phyloP scores from a whole-genome alignment of 35 echinoderm and acorn worm genomes.

The Lytechinus pictus region DNA sequence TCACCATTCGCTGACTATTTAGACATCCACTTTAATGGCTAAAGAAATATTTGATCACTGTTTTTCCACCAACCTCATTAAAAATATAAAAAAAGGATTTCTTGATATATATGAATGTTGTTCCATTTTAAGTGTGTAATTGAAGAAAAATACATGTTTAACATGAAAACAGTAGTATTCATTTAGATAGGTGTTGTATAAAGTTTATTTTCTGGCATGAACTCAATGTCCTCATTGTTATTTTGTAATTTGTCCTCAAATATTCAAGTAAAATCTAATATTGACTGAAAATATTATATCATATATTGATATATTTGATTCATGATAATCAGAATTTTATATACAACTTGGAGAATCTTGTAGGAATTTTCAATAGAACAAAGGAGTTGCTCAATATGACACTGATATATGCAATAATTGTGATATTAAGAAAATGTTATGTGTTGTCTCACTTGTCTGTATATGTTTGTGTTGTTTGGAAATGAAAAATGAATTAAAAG shows the following conservation, averaged over 20 bases:
- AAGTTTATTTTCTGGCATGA: background rate
- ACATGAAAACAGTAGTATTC: background rate
- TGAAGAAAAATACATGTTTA: background rate
- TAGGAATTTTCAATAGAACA: background rate
- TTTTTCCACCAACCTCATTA: background rate
- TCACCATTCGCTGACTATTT: background rate
- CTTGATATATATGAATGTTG: background rate
- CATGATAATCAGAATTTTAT: background rate
- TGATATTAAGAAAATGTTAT: background rate
- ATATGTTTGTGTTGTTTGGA: background rate
- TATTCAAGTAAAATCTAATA: background rate
- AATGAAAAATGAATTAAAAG: conserved; percentile 3
- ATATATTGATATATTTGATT: background rate
- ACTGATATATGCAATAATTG: background rate
- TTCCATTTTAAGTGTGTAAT: background rate
- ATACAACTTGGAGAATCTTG: background rate
- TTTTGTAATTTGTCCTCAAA: background rate
- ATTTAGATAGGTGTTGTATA: background rate
- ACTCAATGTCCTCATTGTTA: background rate
- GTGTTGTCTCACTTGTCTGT: background rate
- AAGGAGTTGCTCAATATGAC: background rate
- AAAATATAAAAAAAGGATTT: background rate
- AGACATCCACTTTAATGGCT: background rate
- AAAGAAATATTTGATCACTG: background rate
- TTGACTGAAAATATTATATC: background rate